Evolutionary conservation across 1,140 invertebrate species (phyloP).

Genomic region (Gonioctena quinquepunctata): DNA sequence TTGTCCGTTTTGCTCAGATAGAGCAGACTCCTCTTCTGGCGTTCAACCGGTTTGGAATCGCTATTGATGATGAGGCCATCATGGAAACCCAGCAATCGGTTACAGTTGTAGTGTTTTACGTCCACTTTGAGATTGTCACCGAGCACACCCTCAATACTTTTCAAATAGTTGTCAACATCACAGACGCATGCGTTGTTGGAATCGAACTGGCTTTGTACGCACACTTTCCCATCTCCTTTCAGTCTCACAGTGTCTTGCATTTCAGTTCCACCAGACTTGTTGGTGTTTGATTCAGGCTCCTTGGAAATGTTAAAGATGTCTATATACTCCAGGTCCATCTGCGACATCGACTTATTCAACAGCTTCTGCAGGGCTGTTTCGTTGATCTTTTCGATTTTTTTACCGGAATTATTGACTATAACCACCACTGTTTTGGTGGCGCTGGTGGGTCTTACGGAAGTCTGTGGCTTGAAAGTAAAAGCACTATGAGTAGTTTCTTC

Average conservation of each 20-base stretch:
- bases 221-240: conserved; percentile 9
- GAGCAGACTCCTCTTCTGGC: conserved; percentile 11
- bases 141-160: neutral
- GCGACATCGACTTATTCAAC: conserved; percentile 2
- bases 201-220: conserved; percentile 11
- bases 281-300: neutral
- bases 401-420: conserved; percentile 23
- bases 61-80: conserved; percentile 13
- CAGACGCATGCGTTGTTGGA: conserved; percentile 18
- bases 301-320: conserved; percentile 7
- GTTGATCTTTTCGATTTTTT: conserved; percentile 17
- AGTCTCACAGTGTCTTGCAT: neutral
- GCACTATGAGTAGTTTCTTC: no score
- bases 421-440: conserved; percentile 17
- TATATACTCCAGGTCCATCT: conserved; percentile 21
- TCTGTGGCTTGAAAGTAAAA: no score
- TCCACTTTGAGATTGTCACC: neutral
- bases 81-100: conserved; percentile 14
- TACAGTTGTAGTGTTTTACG: conserved; percentile 2
- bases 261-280: neutral
- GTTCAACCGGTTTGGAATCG: neutral
- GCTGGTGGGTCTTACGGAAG: no score
- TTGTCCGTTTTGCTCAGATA: conserved; percentile 17
- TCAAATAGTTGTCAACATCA: conserved; percentile 12
- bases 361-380: conserved; percentile 17